These are phyloP conservation scores for Pseudomugil tenellus DNA, from an alignment of 2,797 vertebrate genomes.

Conservation along the genomic window DNA sequence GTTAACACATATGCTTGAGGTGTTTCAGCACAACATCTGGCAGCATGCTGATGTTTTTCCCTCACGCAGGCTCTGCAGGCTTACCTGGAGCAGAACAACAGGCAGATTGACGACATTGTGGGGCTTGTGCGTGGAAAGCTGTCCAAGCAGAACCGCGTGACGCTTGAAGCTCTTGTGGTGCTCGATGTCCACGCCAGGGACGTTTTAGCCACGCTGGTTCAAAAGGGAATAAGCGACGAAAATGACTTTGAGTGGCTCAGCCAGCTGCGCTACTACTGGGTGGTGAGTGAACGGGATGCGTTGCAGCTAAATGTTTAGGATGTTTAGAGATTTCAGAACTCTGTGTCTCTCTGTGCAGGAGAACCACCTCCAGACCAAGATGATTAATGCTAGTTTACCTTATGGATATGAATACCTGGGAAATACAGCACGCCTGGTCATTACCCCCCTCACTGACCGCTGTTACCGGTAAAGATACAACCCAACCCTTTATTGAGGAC, in stretches of 20 bases:
- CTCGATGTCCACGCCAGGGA: constrained; percentile 89
- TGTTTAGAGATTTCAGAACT: not conserved
- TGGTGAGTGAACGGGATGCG: constrained; percentile 70
- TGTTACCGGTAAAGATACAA: constrained; percentile 88
- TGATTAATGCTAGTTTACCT: constrained; percentile 91
- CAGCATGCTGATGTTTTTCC: not conserved
- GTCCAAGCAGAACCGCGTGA: constrained; percentile 90
- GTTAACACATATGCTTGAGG: not conserved
- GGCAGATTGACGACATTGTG: constrained; percentile 91
- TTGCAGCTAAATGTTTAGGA: not conserved
- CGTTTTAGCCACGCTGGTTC: constrained; percentile 85
- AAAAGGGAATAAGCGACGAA: constrained; percentile 86
- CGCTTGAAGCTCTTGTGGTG: constrained; percentile 89
- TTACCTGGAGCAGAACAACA: constrained; percentile 87
- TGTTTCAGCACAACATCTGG: no score
- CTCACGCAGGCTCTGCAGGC: constrained; percentile 80
- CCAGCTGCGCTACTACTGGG: constrained; percentile 92
- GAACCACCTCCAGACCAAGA: constrained; percentile 89
- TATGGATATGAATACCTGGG: constrained; percentile 95
- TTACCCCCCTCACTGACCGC: constrained; percentile 93
- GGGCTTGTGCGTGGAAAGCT: constrained; percentile 88
- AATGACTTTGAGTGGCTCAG: constrained; percentile 93
- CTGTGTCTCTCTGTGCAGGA: constrained; percentile 75
- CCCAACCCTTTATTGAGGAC: not conserved
- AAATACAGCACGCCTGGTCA: constrained; percentile 90